Evolutionary conservation across 2,888 invertebrate genomes (phyloP).

Genomic region (Lobophora halterata): DNA sequence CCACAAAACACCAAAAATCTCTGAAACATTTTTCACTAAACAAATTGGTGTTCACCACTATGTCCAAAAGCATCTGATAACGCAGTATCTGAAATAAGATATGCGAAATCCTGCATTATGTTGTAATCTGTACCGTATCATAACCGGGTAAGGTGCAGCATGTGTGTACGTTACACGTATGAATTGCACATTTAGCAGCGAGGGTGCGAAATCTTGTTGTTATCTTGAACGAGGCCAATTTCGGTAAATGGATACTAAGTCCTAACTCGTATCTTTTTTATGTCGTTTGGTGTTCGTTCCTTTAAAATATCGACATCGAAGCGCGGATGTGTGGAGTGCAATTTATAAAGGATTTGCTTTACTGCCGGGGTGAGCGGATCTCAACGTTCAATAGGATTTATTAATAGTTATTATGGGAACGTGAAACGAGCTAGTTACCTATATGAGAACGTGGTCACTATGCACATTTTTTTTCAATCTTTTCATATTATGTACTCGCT

Average conservation of each 20-base stretch:
- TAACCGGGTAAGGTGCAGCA: conserved; percentile 27
- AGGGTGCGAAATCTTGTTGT: conserved; percentile 81
- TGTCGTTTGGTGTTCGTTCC: conserved; percentile 61
- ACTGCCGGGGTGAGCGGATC: conserved; percentile 42
- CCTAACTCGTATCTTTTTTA: conserved; percentile 78
- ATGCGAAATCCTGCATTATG: conserved; percentile 45
- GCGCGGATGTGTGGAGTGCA: conserved; percentile 57
- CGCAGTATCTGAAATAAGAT: conserved; percentile 64
- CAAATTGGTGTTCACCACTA: conserved; percentile 51
- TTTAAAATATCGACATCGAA: conserved; percentile 75
- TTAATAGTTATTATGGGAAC: conserved; percentile 24
- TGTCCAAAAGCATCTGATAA: conserved; percentile 70
- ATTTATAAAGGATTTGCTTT: conserved; percentile 76
- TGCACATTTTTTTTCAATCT: too few relatives aligned
- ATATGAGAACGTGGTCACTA: too few relatives aligned
- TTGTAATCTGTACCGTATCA: conserved; percentile 31
- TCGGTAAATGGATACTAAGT: conserved; percentile 81
- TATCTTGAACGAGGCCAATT: conserved; percentile 80
- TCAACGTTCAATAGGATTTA: conserved; percentile 25
- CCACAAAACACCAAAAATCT: too few relatives aligned
- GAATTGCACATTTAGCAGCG: conserved; percentile 77
- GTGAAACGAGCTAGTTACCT: conserved; percentile 5
- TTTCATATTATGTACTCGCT: too few relatives aligned
- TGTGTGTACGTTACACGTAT: conserved; percentile 62
- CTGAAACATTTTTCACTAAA: conserved; percentile 45